Evolutionary conservation across 2,888 invertebrate genomes (phyloP), one percentile per base, ranked within the genome.

Genomic region (Lagria hirta): DNA sequence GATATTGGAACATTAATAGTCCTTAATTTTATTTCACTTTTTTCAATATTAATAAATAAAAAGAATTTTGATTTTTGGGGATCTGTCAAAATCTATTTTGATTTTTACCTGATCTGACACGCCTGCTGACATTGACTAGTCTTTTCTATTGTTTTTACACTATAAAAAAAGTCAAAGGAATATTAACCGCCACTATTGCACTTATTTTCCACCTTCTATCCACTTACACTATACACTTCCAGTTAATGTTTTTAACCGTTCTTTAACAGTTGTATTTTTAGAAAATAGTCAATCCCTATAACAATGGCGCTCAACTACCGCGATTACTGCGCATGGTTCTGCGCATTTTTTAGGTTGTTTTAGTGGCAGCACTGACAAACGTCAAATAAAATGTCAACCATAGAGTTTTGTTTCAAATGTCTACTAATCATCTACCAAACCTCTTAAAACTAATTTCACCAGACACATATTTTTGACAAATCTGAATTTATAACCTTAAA

Each of bases 121-220:
- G 86, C 86, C 86, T 85, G 88, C 84, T 85, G 86, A 88, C 88
- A 88, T 88, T 84, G 84, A 84, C 83, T 77, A 79, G 76, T 77
- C 76, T 79, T 58, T 78, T 74, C 66, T 62, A 67, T 75, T 74
- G 72, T 74, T 71, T 74, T 70, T 59, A 43, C 62, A 64, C 61
- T 64, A 52, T 49, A 54, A n/a, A n/a, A n/a, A n/a, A 61, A 63
- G 57, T 64, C 60, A 62, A 58, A 49, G 41, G 47, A 56, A 55
- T 51, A 62, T 54, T 50, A 52, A 59, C 54, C 49, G 44, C 48
- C 61, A 64, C 63, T 64, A 64, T 61, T 62, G 63, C 68, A 68
- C 69, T 58, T 60, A 55, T 51, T 55, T 51, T 54, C 51, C 42
- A 40, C 46, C 49, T 40, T 13, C 15, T 23, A 32, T 51, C 45